Evolutionary conservation across 2,113 vertebrate species (phyloP).

Genomic region (Arizona elegans): DNA sequence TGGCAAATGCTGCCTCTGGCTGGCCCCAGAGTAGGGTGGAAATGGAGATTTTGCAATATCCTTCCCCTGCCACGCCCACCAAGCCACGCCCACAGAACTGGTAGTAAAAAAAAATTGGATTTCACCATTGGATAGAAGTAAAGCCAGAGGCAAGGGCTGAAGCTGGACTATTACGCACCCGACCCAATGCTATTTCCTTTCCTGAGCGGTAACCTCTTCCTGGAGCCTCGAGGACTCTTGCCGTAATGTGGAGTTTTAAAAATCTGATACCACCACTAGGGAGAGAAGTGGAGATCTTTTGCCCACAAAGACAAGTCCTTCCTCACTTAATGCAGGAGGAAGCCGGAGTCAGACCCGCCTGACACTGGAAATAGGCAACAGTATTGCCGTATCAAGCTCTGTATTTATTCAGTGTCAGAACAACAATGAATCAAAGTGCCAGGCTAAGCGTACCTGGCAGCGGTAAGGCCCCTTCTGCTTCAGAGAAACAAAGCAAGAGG

Average conservation of each 20-base stretch:
- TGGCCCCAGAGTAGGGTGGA: too few species aligned
- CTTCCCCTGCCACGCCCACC: too few species aligned
- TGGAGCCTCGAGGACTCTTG: background rate
- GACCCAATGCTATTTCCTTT: background rate
- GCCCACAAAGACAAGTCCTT: background rate
- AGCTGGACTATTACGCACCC: background rate
- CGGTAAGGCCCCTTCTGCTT: background rate
- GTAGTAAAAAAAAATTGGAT: too few species aligned
- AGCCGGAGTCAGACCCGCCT: background rate
- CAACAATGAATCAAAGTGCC: background rate
- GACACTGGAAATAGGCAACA: background rate
- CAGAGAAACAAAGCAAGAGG: background rate
- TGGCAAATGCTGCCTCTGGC: too few species aligned
- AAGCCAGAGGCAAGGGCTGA: background rate
- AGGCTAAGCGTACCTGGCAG: background rate
- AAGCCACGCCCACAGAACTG: too few species aligned
- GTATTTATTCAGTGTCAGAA: background rate
- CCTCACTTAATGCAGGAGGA: background rate
- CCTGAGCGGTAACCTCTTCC: background rate
- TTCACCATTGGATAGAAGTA: background rate
- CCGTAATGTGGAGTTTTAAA: background rate
- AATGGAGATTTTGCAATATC: too few species aligned
- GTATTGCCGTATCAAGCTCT: accelerated
- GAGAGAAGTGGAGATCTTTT: background rate
- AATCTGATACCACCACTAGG: background rate